Evolutionary conservation across 1,140 invertebrate genomes (phyloP).

Genomic region (Diplogasteroides magnus): DNA sequence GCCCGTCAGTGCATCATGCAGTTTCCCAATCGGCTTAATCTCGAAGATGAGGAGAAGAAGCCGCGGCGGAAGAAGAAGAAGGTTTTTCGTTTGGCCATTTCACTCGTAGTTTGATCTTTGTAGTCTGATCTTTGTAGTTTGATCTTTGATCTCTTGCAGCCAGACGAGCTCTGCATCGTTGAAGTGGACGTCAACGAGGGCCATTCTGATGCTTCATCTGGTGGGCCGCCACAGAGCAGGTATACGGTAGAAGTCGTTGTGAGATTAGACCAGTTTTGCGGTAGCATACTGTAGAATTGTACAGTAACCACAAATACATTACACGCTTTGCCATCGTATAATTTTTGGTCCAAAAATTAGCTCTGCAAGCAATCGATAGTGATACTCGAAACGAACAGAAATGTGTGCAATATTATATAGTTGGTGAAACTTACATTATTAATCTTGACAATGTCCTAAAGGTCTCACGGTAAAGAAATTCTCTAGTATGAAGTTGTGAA

Average conservation of each 20-base stretch:
- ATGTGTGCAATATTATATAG: no score
- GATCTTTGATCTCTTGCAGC: neutral
- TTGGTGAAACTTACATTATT: no score
- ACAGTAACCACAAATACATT: no score
- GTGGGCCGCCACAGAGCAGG: no score
- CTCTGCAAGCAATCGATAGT: slow-evolving; percentile 8
- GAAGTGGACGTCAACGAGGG: neutral
- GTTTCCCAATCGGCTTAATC: slow-evolving; percentile 41
- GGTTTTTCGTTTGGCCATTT: no score
- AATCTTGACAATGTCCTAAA: no score
- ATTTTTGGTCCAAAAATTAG: no score
- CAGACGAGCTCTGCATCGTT: neutral
- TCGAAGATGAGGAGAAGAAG: slow-evolving; percentile 29
- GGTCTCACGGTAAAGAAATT: no score
- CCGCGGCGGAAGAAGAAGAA: slow-evolving; percentile 27
- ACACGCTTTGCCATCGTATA: no score
- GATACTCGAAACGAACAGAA: slow-evolving; percentile 3
- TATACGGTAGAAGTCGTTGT: no score
- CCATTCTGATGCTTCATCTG: slow-evolving; percentile 14
- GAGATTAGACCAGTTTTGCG: no score
- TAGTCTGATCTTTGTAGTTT: neutral
- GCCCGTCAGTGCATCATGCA: slow-evolving; percentile 49
- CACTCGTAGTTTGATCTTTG: neutral
- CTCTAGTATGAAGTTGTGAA: slow-evolving; percentile 2
- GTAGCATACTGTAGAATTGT: no score